Percentiles rank a stretch among this genome's conserved stretches.
These are phyloP conservation scores for Bolinopsis microptera DNA, from an alignment of 37 sponge, comb jelly and placozoan genomes.

Conservation along the genomic window DNA sequence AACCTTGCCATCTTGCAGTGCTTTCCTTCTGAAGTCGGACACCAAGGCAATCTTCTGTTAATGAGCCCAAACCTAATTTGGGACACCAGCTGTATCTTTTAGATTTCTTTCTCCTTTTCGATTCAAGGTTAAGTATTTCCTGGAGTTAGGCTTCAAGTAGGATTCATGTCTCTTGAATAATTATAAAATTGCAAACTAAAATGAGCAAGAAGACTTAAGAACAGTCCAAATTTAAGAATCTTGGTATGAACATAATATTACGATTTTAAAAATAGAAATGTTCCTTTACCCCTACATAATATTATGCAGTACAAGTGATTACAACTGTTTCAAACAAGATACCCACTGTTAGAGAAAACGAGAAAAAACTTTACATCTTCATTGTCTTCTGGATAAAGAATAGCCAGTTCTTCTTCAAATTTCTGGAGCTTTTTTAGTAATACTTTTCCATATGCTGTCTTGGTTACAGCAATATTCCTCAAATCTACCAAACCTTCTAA, in stretches of 20 bases:
- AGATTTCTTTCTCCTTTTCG: neutral
- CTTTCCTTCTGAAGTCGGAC: neutral
- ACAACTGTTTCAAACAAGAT: too few relatives aligned
- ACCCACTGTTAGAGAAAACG: too few relatives aligned
- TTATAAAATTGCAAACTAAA: too few relatives aligned
- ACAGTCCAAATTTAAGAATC: neutral
- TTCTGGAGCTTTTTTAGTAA: neutral
- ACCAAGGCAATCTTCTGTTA: constrained; percentile 39
- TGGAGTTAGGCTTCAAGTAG: too few relatives aligned
- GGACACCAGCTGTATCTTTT: constrained; percentile 26
- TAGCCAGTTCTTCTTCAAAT: neutral
- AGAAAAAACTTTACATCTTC: neutral
- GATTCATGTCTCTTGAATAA: too few relatives aligned
- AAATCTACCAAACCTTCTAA: constrained; percentile 19
- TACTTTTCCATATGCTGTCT: neutral
- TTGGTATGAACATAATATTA: neutral
- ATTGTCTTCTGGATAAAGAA: neutral
- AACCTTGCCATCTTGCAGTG: constrained; percentile 45
- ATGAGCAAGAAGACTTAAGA: too few relatives aligned
- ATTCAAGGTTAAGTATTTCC: neutral
- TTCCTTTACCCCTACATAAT: too few relatives aligned
- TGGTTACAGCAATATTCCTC: neutral
- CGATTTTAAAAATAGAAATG: too few relatives aligned
- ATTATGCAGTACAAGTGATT: too few relatives aligned
- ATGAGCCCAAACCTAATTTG: neutral